Conservation (phyloP, 2,888 invertebrate species). For the Labia minor region DNA sequence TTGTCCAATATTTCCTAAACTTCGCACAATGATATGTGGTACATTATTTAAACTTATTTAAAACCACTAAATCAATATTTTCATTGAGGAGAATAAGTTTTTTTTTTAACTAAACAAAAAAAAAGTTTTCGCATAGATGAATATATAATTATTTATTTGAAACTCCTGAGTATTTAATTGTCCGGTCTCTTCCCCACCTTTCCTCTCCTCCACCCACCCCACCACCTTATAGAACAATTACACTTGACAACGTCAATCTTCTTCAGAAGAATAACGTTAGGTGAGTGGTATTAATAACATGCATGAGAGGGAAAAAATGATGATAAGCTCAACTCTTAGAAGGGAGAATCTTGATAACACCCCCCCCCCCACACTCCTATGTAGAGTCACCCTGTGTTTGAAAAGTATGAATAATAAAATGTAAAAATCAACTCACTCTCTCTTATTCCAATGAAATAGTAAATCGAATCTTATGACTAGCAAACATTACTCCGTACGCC, state of each 20-base stretch:
- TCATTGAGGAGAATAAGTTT: no score
- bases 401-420: slow-evolving; percentile 4
- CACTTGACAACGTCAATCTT: slow-evolving; percentile 7
- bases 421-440: not conserved
- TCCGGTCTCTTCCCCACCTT: no score
- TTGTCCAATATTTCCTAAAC: no score
- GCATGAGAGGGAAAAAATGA: no score
- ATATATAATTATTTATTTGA: not conserved
- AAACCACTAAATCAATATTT: no score
- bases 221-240: slow-evolving; percentile 2
- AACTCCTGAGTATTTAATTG: not conserved
- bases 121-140: not conserved
- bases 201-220: no score
- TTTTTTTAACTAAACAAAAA: no score
- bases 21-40: no score
- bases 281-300: not conserved
- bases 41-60: no score
- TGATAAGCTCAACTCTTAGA: not conserved
- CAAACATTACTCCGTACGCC: no score
- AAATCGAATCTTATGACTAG: no score
- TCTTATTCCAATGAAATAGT: not conserved
- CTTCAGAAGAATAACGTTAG: not conserved
- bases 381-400: not conserved
- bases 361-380: no score
- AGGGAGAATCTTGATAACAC: not conserved